Evolutionary conservation across 2,113 vertebrate genomes (phyloP), one percentile per base, ranked within the genome.

Genomic region (Brevimyrus niger): DNA sequence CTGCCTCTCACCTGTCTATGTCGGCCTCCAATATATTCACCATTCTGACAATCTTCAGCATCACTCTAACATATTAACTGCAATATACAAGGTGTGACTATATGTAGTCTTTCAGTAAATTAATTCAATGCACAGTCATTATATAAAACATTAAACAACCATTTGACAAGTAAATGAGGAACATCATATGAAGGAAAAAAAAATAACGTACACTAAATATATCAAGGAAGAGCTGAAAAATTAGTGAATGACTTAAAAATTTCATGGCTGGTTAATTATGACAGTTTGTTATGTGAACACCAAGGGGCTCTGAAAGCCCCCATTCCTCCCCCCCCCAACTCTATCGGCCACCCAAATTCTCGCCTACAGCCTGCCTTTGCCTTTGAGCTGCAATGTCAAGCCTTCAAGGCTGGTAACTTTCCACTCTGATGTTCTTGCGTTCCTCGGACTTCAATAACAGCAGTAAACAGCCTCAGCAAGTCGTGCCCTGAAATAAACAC

Each of bases 31-130:
- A 10, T 85, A 85, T 47, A 85, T 50, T 85, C 27, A 50, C 69
- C 73, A 42, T 80, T 86, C 83, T 86, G 44, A 69, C 61, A 31
- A 69, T 50, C 23, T 27, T n/a, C 83, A 86, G 83, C 83, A 86
- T 27, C 21, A 50, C 47, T 21, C 44, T 4, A 86, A 48, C 46
- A 9, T 86, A 27, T 13, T 27, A 23, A 50, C 44, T 50, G 2
- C 4, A 50, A 86, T 9, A 31, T 46, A 86, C 4, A 27, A 86
- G 47, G 47, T 47, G 73, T 19, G 47, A 86, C 19, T 80, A 23
- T 85, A n/a, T 44, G 82, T 47, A 46, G 44, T 3, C 7, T 27
- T 50, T 86, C 9, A 50, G 44, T 50, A 85, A 85, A 46, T 23
- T 50, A 13, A 48, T 76, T 38, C 69, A 76, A 5, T 80, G 73